phyloP scores from a whole-genome alignment of 2,888 invertebrate species.

The Nomada ferruginata region DNA sequence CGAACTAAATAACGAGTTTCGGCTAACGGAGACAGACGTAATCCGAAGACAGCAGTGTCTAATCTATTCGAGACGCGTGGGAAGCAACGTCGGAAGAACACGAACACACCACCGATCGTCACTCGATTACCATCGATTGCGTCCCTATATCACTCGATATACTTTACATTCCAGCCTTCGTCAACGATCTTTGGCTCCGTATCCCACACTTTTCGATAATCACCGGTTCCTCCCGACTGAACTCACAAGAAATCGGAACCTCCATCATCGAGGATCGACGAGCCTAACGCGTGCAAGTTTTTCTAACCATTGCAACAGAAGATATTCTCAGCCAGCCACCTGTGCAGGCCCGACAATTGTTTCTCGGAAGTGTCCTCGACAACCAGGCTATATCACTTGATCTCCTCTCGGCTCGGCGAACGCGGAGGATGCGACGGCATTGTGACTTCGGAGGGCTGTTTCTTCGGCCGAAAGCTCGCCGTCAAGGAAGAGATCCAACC shows the following conservation, averaged over 20 bases:
- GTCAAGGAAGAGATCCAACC: conserved; percentile 83
- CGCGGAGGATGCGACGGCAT: conserved; percentile 73
- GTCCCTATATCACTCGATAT: conserved; percentile 15
- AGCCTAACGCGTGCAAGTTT: conserved; percentile 42
- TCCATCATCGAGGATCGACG: conserved; percentile 45
- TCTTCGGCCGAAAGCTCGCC: conserved; percentile 81
- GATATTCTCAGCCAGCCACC: conserved; percentile 78
- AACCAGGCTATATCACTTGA: conserved; percentile 80
- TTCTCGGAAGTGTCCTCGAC: conserved; percentile 71
- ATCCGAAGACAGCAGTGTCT: background rate
- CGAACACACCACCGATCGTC: background rate
- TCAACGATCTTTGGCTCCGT: conserved; percentile 62
- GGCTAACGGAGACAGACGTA: conserved; percentile 12
- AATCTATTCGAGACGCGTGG: background rate
- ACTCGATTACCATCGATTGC: background rate
- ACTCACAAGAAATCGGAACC: conserved; percentile 5
- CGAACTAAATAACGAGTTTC: conserved; percentile 19
- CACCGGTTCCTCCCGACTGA: conserved; percentile 18
- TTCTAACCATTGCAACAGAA: conserved; percentile 77
- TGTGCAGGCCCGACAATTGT: conserved; percentile 71
- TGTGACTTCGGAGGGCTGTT: conserved; percentile 72
- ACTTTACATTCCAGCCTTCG: conserved; percentile 12
- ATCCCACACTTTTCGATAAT: conserved; percentile 7
- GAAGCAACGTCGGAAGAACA: conserved; percentile 5
- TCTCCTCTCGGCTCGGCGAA: conserved; percentile 79